Conservation (phyloP, 2,888 invertebrate species). For the Dendrolimus houi region DNA sequence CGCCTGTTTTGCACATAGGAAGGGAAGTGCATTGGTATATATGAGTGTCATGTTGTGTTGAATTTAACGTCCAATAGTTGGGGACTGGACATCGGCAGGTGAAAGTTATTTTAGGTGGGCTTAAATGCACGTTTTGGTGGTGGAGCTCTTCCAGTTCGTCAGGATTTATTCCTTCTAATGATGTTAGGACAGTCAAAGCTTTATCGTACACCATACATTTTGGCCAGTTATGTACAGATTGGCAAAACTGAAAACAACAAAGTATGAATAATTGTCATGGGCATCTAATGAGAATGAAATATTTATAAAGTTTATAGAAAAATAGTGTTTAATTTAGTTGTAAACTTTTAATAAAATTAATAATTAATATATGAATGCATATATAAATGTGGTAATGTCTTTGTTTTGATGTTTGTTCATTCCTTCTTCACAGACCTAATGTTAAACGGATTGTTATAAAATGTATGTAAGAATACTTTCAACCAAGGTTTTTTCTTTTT, state of each 20-base stretch:
- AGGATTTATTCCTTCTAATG: constrained; percentile 46
- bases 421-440: no score
- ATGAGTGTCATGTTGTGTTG: constrained; percentile 25
- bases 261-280: background rate
- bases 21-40: constrained; percentile 68
- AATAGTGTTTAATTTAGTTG: no score
- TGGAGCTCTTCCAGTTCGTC: constrained; percentile 56
- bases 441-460: no score
- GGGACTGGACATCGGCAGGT: constrained; percentile 68
- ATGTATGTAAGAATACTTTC: no score
- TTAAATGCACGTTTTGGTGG: constrained; percentile 47
- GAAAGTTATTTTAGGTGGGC: constrained; percentile 57
- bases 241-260: constrained; percentile 64
- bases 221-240: constrained; percentile 48
- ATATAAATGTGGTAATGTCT: no score
- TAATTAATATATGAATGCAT: no score
- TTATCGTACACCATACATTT: constrained; percentile 43
- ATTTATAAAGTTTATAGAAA: no score
- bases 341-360: no score
- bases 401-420: no score
- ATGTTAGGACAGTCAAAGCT: constrained; percentile 46
- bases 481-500: no score
- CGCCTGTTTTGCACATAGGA: constrained; percentile 65
- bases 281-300: no score
- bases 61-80: constrained; percentile 66